phyloP scores from a whole-genome alignment of 35 echinoderm and acorn worm genomes.

The Lytechinus variegatus region DNA sequence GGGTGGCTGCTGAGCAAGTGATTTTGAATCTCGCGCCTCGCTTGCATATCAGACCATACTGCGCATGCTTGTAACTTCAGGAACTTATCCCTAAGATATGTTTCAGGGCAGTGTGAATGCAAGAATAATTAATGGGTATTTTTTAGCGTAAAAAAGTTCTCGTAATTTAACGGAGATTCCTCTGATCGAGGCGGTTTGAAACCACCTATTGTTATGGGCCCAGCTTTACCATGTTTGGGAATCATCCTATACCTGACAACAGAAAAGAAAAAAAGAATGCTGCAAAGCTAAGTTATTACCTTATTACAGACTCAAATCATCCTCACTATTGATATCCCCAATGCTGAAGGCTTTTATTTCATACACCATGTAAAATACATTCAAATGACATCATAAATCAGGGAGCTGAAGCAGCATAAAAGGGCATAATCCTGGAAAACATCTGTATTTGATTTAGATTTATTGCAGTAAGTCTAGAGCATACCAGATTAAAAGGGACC shows the following conservation, averaged over 20 bases:
- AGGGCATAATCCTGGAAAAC: not conserved
- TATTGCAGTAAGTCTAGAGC: not conserved
- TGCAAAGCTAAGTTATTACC: not conserved
- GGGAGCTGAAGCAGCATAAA: constrained; percentile 1
- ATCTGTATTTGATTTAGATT: not conserved
- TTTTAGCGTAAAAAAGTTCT: no score
- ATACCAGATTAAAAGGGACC: not conserved
- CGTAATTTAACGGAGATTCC: no score
- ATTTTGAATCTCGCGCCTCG: no score
- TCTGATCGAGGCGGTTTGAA: no score
- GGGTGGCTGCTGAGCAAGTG: no score
- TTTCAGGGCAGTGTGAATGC: no score
- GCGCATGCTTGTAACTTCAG: no score
- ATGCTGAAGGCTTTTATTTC: not conserved
- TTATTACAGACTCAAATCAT: not conserved
- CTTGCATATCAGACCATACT: no score
- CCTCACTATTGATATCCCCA: not conserved
- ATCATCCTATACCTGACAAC: not conserved
- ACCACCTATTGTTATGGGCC: not conserved
- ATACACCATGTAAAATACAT: not conserved
- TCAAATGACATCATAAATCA: not conserved
- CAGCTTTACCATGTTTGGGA: no score
- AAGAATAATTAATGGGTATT: no score
- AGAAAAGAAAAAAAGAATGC: not conserved
- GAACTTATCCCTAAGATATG: no score